Evolutionary conservation across 2,888 invertebrate species (phyloP).

Genomic region (Lycia hirtaria): DNA sequence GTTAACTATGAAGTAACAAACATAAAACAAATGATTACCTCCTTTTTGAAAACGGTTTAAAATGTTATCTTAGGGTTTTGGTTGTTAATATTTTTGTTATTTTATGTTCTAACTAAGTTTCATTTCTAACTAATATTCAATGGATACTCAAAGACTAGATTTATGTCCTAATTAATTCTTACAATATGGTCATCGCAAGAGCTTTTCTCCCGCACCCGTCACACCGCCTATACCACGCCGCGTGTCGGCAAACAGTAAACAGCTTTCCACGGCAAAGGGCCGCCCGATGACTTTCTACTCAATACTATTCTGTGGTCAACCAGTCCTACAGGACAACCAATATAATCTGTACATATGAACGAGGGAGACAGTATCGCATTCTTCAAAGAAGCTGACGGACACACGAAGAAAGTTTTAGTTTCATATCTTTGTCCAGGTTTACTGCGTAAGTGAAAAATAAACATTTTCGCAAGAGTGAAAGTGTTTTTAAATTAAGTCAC

Average conservation of each 20-base stretch:
- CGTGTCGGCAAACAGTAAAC: slow-evolving; percentile 51
- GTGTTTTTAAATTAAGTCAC: slow-evolving; percentile 17
- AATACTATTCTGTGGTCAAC: slow-evolving; percentile 36
- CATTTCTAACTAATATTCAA: no score
- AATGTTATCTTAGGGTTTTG: no score
- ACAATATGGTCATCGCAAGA: slow-evolving; percentile 35
- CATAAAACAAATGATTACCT: no score
- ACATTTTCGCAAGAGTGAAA: slow-evolving; percentile 36
- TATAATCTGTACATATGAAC: slow-evolving; percentile 28
- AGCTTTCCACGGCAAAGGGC: slow-evolving; percentile 63
- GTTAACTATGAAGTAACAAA: no score
- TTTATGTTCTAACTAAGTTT: no score
- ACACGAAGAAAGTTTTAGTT: neutral
- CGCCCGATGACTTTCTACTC: slow-evolving; percentile 43
- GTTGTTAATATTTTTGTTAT: no score
- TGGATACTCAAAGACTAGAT: no score
- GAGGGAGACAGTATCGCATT: neutral
- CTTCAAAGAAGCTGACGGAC: neutral
- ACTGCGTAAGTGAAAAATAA: slow-evolving; percentile 32
- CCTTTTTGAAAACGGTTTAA: no score
- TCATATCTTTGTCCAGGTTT: neutral
- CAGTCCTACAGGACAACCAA: slow-evolving; percentile 27
- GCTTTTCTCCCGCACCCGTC: slow-evolving; percentile 57
- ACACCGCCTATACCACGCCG: slow-evolving; percentile 52
- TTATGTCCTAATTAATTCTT: neutral